Base-by-base conservation (phyloP, 2,888 invertebrate genomes). In the Cenopis cana region DNA sequence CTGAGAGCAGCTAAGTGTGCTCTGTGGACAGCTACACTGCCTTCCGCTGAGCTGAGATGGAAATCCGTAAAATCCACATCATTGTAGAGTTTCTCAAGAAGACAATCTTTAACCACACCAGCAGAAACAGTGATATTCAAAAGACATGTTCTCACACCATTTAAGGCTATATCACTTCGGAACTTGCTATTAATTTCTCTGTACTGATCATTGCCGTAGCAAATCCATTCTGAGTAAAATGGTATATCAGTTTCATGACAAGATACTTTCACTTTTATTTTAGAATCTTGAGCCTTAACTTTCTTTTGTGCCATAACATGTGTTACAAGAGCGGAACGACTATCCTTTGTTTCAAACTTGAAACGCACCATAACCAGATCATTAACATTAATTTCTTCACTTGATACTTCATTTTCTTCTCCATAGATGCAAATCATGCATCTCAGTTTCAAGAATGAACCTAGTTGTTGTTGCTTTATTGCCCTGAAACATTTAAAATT, bases 61-160 rank as follows among this genome's bases (percentile, higher is more conserved):
- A 88, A 87, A 70, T 88, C 88, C 0, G 85, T 85, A 56, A 87
- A 71, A 46, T 86, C 85, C 0, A 78, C 77, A 68, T 88, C 88
- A 1, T 77, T 79, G 57, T 85, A 67, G 2, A 67, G 49, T 6
- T 49, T 46, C 3, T 49, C 33, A 11, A 65, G 10, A n/a, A 41
- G 20, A 55, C 12, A 12, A 12, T 65, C 41, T 46, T 65, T 11
- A 14, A 46, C 20, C 12, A 46, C 46, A 20, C n/a, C 24, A 8
- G 59, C 59, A 60, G 59, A 46, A 20, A 60, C 14, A 10, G 18
- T 60, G 0, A 60, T 60, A 4, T 60, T 41, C 12, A 60, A 24
- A 10, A 60, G 20, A 60, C 41, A 60, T n/a, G 41, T 60, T 9
- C 59, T 41, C n/a, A 60, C 59, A 9, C 14, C 10, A 10, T 60